These are phyloP conservation scores for Tortrix viridana DNA, from an alignment of 2,888 invertebrate species.

Conservation along the genomic window DNA sequence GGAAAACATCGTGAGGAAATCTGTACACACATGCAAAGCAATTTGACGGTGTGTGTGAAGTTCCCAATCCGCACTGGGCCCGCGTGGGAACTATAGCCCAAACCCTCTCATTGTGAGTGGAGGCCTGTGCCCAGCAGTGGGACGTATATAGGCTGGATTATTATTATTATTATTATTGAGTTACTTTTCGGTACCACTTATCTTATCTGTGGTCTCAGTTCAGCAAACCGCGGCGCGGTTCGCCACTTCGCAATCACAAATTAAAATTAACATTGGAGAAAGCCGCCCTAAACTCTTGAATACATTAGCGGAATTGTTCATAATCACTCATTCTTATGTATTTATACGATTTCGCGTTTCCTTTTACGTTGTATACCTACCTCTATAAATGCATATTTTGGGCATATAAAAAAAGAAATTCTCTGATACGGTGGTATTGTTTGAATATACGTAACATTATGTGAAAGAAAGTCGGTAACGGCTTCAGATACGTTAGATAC, in stretches of 20 bases:
- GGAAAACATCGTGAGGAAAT: too few species aligned
- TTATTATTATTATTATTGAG: too few species aligned
- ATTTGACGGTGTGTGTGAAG: too few species aligned
- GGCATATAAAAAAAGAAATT: background rate
- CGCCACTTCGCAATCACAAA: background rate
- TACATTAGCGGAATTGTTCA: background rate
- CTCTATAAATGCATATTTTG: background rate
- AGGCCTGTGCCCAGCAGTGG: too few species aligned
- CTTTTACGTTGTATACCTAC: conserved; percentile 6
- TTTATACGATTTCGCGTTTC: conserved; percentile 14
- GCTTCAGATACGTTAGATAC: background rate
- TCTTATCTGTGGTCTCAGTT: background rate
- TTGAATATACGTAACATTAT: background rate
- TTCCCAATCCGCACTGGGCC: too few species aligned
- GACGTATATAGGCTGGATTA: too few species aligned
- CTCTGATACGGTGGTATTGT: background rate
- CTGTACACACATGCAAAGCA: too few species aligned
- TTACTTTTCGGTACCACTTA: too few species aligned
- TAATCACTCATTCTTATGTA: conserved; percentile 18
- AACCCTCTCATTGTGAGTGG: too few species aligned
- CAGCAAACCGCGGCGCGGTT: background rate
- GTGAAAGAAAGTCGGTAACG: background rate
- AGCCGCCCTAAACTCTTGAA: conserved; percentile 11
- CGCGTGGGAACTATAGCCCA: too few species aligned
- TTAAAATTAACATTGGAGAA: conserved; percentile 17